Base-by-base conservation (phyloP, 2,113 vertebrate species). In the Acrocephalus arundinaceus region DNA sequence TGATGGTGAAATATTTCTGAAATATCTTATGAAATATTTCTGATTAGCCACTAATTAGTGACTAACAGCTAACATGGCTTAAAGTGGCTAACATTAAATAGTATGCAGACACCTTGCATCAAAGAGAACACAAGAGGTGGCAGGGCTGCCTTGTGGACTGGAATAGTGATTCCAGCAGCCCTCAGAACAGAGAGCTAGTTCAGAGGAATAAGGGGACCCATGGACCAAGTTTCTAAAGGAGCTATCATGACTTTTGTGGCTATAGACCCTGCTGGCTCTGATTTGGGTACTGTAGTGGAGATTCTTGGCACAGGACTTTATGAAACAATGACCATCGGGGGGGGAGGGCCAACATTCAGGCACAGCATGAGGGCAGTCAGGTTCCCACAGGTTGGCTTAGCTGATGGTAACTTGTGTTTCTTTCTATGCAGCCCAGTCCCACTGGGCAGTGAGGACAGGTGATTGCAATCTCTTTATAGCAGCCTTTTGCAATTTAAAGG, bases 401-500 rank as follows among this genome's bases (percentile, higher is more conserved):
- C 15, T 51, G 39, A 51, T 13, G 23, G 11, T 6, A 85, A 27
- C 31, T 84, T 70, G 28, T 21, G 23, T 45, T 87, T 87, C 17
- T 58, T 81, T 73, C 71, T 7, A 10, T 74, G 73, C 46, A 87
- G 13, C 21, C 31, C 17, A 3, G 33, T 80, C 76, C 63, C 81
- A 79, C 35, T 5, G 46, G 73, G 61, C 49, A 76, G 39, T 19
- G 27, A 87, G 68, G 77, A 65, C 46, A 66, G 37, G 24, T 55
- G 78, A 87, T 82, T 65, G 51, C 25, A 72, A 10, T 75, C 33
- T 85, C 70, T 76, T 82, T 75, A 72, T 27, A 79, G 43, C 48
- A 49, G 35, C n/a, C 33, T 90, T 91, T 92, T 92, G 57, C 37
- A 89, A 51, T 63, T 63, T 55, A 75, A 87, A 93, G 66, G 13